phyloP scores from a whole-genome alignment of 2,797 vertebrate genomes.

The Ctenopoma multispine region DNA sequence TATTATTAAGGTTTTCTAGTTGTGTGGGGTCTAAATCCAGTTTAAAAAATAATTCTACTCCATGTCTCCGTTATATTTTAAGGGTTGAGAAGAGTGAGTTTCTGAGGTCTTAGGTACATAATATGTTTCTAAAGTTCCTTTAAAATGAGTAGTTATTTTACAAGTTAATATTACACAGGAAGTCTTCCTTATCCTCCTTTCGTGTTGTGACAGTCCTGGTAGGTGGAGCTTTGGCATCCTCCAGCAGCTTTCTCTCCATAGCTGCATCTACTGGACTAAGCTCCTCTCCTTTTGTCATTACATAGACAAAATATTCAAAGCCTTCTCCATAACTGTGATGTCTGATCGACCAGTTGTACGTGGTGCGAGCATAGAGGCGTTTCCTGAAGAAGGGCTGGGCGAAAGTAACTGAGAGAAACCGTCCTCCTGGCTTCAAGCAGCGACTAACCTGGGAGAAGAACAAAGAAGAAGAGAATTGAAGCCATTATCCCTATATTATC shows the following conservation, averaged over 20 bases:
- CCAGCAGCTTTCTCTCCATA: constrained; percentile 79
- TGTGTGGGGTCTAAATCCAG: background rate
- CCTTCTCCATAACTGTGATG: constrained; percentile 85
- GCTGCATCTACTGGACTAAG: constrained; percentile 83
- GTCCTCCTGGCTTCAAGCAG: constrained; percentile 87
- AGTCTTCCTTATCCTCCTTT: constrained; percentile 82
- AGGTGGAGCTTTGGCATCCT: constrained; percentile 44
- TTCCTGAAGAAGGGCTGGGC: constrained; percentile 91
- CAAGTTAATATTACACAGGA: constrained; percentile 86
- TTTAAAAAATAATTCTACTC: background rate
- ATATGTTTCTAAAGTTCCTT: background rate
- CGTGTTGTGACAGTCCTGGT: background rate
- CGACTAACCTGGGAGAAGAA: constrained; percentile 86
- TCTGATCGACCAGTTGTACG: constrained; percentile 90
- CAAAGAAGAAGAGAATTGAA: constrained; percentile 13
- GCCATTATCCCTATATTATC: background rate
- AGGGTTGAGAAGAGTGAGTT: background rate
- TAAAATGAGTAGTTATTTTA: constrained; percentile 44
- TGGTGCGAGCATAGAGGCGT: constrained; percentile 86
- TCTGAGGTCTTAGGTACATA: background rate
- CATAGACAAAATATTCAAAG: constrained; percentile 91
- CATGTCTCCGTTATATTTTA: background rate
- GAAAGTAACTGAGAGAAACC: constrained; percentile 92
- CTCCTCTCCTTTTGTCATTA: constrained; percentile 90
- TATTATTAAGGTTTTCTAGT: background rate